Evolutionary conservation across 2,888 invertebrate species (phyloP), one percentile per base, ranked within the genome.

Genomic region (Drosophila falleni): DNA sequence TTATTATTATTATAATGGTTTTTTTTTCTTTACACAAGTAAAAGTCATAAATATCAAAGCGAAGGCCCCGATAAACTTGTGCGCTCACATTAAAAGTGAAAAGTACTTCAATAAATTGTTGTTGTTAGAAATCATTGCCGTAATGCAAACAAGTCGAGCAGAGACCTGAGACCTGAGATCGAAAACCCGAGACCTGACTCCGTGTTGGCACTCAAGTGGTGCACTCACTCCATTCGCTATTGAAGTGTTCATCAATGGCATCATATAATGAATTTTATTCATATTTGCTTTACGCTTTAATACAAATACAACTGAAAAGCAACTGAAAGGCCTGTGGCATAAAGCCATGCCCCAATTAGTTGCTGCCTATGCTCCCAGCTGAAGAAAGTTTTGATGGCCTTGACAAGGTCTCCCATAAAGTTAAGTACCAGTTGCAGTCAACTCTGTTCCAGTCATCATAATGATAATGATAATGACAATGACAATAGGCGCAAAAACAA

Each of bases 71-170:
- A 69, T 69, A 66, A 74, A 78, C 44, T 64, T 71, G 67, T 49
- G 68, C 54, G 77, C 66, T 71, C 83, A 61, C 87, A 86, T 83
- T 86, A 80, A 88, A 86, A 86, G 86, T 87, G 86, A 86, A 88
- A 88, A 83, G 86, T 87, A 83, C 87, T 86, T 88, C 81, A 83
- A 86, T 86, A 83, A 74, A 88, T 84, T 87, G 56, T 78, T 87
- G 56, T 78, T 72, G 88, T 86, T 88, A 88, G 88, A 84, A 87
- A 84, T 87, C 88, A 82, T 82, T 82, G 82, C 70, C 78, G 77
- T 63, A 87, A 84, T 81, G 80, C 77, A 79, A 83, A 83, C 87
- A 83, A 73, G 73, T 51, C 47, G 51, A 54, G 51, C 51, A 6
- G 35, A 37, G 31, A 46, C 47, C 47, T n/a, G 26, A 55, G 47